Base-by-base conservation (phyloP, 2,888 invertebrate species). In the Mimumesa dahlbomi region DNA sequence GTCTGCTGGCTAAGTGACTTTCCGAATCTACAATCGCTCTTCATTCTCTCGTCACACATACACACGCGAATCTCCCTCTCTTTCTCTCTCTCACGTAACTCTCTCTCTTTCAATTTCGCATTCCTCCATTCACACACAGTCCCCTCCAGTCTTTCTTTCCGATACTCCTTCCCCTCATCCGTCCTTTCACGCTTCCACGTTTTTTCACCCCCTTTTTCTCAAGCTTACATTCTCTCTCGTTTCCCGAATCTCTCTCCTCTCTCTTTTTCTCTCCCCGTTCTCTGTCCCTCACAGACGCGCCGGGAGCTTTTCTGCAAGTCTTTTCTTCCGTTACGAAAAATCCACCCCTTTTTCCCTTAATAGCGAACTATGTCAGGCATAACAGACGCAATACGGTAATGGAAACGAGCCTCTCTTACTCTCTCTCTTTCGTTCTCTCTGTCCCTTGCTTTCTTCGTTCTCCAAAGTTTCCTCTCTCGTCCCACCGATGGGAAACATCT, bases 1-100 rank as follows among this genome's bases (percentile, higher is more conserved):
- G 85, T 89, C 82, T 85, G 87, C 85, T 87, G 88, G 85, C 88
- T 87, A 87, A 86, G 85, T 87, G 87, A 88, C 85, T 88, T 87
- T 87, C 85, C 85, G 82, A 88, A 85, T 86, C 85, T 85, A 85
- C 86, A 87, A 82, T 87, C 84, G 80, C 84, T 73, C 73, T 73
- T 64, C 79, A 73, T 77, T 81, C 74, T 74, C 73, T 67, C 73
- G 18, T 52, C 38, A 34, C 16, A 29, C 57, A 65, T 58, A 48
- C 40, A 56, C 57, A 31, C 49, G 38, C 57, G 42, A 56, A 21
- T 29, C 48, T 40, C 65, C 7, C 49, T 63, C 48, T 53, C 50
- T 53, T n/a, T 16, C 58, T 63, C 45, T 54, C 66, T 61, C 58
- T 58, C 34, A 45, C 53, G n/a, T 50, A 49, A 40, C 54, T 38